phyloP scores from a whole-genome alignment of 2,888 invertebrate species.

The Tipula confusa region DNA sequence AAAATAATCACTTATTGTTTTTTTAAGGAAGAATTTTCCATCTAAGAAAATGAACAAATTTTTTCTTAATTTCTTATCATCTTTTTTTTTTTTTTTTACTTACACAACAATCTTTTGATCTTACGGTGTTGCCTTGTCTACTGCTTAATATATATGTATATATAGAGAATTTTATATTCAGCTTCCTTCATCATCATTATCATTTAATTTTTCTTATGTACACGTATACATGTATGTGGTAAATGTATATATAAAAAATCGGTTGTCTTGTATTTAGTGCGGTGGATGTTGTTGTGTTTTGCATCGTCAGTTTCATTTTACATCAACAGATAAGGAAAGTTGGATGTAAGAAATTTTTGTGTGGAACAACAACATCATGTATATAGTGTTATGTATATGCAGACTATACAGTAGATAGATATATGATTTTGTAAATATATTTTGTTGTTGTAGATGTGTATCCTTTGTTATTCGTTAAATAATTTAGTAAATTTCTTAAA shows the following conservation, averaged over 20 bases:
- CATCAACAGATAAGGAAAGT: conserved; percentile 9
- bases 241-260: neutral
- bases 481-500: conserved; percentile 3
- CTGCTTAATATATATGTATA: neutral
- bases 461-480: neutral
- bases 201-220: neutral
- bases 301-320: conserved; percentile 20
- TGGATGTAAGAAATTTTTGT: neutral
- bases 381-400: neutral
- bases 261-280: neutral
- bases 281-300: neutral
- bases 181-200: conserved; percentile 20
- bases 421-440: neutral
- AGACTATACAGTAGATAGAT: neutral
- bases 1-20: conserved; percentile 12
- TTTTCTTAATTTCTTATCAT: neutral
- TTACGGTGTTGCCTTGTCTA: neutral
- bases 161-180: neutral
- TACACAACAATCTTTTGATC: neutral
- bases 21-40: neutral
- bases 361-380: neutral
- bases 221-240: neutral
- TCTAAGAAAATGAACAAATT: neutral
- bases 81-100: neutral
- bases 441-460: too few species aligned